phyloP scores from a whole-genome alignment of 2,113 vertebrate genomes.

The Helogale parvula region DNA sequence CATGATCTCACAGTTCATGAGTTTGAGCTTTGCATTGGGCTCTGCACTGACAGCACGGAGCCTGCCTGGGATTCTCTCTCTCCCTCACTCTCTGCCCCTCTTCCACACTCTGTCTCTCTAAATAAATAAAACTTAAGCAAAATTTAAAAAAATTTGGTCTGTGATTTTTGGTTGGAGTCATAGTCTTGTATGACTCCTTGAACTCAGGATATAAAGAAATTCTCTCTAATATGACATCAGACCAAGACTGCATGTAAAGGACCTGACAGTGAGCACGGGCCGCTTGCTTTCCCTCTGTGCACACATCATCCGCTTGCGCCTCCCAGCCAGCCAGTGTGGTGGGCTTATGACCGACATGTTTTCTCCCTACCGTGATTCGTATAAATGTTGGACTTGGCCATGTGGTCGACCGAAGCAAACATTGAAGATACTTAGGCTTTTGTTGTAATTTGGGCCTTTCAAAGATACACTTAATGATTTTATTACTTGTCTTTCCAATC shows the following conservation, averaged over 20 bases:
- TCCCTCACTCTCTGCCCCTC: too few species aligned
- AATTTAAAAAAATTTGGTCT: not conserved
- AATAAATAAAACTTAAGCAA: too few species aligned
- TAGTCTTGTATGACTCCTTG: too few species aligned
- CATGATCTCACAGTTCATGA: too few species aligned
- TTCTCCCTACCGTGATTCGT: not conserved
- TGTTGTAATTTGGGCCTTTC: not conserved
- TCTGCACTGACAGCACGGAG: too few species aligned
- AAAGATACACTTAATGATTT: not conserved
- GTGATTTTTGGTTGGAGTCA: not conserved
- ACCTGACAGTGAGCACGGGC: accelerated
- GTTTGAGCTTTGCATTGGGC: too few species aligned
- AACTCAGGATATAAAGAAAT: too few species aligned
- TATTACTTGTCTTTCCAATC: not conserved
- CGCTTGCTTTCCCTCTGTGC: too few species aligned
- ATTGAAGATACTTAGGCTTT: not conserved
- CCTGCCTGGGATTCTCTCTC: too few species aligned
- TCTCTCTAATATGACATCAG: not conserved
- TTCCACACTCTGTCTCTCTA: too few species aligned
- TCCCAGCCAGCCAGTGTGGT: not conserved
- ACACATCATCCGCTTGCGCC: accelerated
- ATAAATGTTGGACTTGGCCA: too few species aligned
- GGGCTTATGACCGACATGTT: accelerated
- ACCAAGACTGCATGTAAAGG: not conserved
- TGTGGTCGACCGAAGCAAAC: not conserved